These are phyloP conservation scores for Idris sp. DNA, from an alignment of 1,140 invertebrate genomes.

Conservation along the genomic window DNA sequence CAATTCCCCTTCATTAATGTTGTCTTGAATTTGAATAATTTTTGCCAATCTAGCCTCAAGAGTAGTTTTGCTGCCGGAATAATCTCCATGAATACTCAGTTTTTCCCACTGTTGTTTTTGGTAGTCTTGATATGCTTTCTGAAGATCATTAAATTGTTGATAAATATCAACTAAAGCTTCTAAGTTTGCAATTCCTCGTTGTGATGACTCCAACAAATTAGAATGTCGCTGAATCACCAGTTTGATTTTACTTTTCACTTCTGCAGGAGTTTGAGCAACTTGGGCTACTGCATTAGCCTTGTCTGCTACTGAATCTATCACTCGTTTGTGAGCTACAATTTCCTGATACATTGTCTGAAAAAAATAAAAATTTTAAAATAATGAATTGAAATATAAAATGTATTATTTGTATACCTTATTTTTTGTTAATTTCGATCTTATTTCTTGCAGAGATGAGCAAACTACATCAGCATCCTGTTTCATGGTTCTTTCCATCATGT, in stretches of 20 bases:
- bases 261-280: constrained; percentile 81
- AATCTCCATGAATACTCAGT: constrained; percentile 86
- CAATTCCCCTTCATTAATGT: constrained; percentile 84
- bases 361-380: constrained; percentile 6
- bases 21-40: constrained; percentile 87
- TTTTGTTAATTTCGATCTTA: constrained; percentile 90
- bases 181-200: constrained; percentile 83
- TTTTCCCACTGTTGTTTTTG: constrained; percentile 93
- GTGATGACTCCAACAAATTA: constrained; percentile 81
- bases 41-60: constrained; percentile 86
- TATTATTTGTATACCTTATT: constrained; percentile 81
- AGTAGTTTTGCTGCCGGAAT: constrained; percentile 87
- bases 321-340: constrained; percentile 91
- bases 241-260: constrained; percentile 83
- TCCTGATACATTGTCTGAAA: constrained; percentile 88
- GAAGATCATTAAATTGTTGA: constrained; percentile 89
- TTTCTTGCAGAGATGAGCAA: constrained; percentile 89
- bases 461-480: constrained; percentile 85
- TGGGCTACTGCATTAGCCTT: constrained; percentile 86
- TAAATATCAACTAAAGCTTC: constrained; percentile 87
- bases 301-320: constrained; percentile 92
- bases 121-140: constrained; percentile 90
- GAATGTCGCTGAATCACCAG: constrained; percentile 88
- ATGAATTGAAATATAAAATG: constrained; percentile 4
- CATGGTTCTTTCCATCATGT: constrained; percentile 89